Conservation (phyloP, 2,888 invertebrate species). For the Xanthorhoe spadicearia region DNA sequence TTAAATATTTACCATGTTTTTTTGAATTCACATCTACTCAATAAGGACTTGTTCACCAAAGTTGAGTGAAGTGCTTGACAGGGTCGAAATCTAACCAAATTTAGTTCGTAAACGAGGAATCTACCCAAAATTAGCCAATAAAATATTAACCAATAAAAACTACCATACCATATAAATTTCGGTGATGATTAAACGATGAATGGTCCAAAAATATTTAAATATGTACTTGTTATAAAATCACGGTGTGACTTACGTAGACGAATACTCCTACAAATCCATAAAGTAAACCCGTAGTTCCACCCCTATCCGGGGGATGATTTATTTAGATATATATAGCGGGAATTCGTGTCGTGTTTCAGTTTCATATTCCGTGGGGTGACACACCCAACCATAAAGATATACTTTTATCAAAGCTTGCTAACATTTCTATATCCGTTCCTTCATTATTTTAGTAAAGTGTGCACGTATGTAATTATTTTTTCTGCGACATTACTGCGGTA, state of each 20-base stretch:
- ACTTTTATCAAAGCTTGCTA: conserved; percentile 19
- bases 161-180: no score
- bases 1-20: conserved; percentile 31
- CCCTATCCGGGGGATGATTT: conserved; percentile 73
- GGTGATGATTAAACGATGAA: neutral
- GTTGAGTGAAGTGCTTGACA: neutral
- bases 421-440: neutral
- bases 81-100: neutral
- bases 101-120: neutral
- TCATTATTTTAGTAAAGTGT: no score
- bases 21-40: conserved; percentile 17
- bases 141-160: neutral
- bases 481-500: no score
- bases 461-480: no score
- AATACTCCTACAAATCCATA: conserved; percentile 37
- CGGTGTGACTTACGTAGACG: neutral
- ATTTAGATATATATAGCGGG: conserved; percentile 61
- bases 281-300: conserved; percentile 58
- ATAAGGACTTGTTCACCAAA: conserved; percentile 5
- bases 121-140: neutral
- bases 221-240: no score
- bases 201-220: neutral
- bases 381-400: conserved; percentile 52
- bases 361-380: conserved; percentile 68
- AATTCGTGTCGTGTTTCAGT: conserved; percentile 71